phyloP scores from a whole-genome alignment of 2,888 invertebrate genomes.

The Biston stratarius region DNA sequence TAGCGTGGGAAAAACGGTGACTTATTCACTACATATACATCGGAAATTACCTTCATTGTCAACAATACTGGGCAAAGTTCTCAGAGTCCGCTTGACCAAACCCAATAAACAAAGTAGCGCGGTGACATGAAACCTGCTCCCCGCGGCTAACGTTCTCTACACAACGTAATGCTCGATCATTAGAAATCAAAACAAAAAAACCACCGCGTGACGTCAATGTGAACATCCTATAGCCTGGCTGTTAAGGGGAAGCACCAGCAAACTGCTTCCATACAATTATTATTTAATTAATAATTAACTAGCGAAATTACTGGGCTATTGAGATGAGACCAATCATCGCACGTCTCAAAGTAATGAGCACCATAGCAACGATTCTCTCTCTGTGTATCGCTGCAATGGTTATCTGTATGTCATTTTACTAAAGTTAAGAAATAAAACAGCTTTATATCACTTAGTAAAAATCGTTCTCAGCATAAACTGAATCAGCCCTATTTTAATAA shows the following conservation, averaged over 20 bases:
- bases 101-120: conserved; percentile 18
- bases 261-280: no score
- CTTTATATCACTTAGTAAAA: no score
- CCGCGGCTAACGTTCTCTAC: conserved; percentile 37
- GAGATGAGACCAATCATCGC: no score
- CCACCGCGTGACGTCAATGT: conserved; percentile 53
- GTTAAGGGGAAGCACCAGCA: conserved; percentile 34
- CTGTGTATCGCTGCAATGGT: no score
- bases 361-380: no score
- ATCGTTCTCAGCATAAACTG: no score
- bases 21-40: conserved; percentile 2
- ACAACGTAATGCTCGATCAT: conserved; percentile 40
- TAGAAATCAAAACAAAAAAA: conserved; percentile 55
- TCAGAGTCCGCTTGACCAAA: conserved; percentile 16
- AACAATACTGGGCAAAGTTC: conserved; percentile 3
- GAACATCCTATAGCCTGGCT: conserved; percentile 34
- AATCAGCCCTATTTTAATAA: no score
- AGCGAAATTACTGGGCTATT: no score
- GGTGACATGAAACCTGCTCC: conserved; percentile 32
- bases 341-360: no score
- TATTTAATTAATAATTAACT: no score
- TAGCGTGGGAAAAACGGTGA: conserved; percentile 16
- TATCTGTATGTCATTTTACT: no score
- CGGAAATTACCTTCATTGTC: conserved; percentile 6
- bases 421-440: no score